Evolutionary conservation across 2,888 invertebrate genomes (phyloP), one percentile per base, ranked within the genome.

Genomic region (Coleophora deauratella): DNA sequence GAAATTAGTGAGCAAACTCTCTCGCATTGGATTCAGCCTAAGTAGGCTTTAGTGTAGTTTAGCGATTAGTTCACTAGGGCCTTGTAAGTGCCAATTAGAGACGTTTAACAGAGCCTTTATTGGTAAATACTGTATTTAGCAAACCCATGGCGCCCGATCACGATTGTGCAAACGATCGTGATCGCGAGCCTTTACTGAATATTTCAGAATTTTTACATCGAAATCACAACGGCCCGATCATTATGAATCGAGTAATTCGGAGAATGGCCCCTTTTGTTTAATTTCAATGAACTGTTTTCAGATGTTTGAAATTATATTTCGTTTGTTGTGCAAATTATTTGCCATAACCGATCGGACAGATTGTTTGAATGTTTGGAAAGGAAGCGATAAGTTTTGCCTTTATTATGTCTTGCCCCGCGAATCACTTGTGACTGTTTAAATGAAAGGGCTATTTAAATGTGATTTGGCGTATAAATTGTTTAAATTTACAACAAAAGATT

Each of bases 11-110:
- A 21, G 6, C 6, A 21, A 21, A 6, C 21, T 21, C 21, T 21
- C 21, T 21, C 3, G 21, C 3, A 6, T 21, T 21, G 21, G 6
- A 35, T 15, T 9, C 11, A 36, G 14, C 3, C 3, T 31, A 13
- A 31, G 28, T 27, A 33, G 14, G 14, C 10, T 38, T 12, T 13
- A 39, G 39, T 27, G 43, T 51, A 55, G 52, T 55, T 57, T 45
- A 50, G 49, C 54, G 52, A 61, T 62, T 61, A 62, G 56, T 64
- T 48, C 40, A 43, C 11, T 41, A 45, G 46, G 45, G 43, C 40
- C 43, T 33, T 45, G 51, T 62, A 55, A 62, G 57, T 59, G 57
- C 55, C 65, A 68, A 68, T 71, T 68, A 66, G 55, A 49, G 40
- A 45, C 58, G 58, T 65, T 67, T 63, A 56, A 56, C 44, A 44